Evolutionary conservation across 2,888 invertebrate genomes (phyloP), one percentile per base, ranked within the genome.

Genomic region (Limnephilus auricula): DNA sequence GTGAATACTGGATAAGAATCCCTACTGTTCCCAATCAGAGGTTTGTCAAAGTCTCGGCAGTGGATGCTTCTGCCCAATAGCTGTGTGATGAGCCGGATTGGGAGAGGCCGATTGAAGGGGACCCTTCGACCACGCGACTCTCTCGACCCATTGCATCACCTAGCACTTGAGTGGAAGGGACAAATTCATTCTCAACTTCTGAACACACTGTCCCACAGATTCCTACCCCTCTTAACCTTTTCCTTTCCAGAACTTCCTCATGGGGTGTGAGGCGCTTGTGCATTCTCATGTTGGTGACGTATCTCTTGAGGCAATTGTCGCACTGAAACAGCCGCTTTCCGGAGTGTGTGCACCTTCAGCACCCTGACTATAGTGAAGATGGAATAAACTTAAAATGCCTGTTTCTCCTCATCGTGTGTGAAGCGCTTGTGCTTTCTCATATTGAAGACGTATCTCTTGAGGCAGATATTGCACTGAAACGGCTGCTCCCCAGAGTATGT

Each of bases 401-500:
- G 93, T 79, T 90, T 91, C 18, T 93, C 91, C 3, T 92, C 91
- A 82, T 91, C 88, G 40, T 93, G 92, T 25, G 91, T 92, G 31
- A 92, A 78, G 78, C 86, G 45, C 65, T 89, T 87, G 79, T 92
- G 92, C 92, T 91, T 93, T 45, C 86, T 88, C 92, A 93, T 91
- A 80, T 91, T 93, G 9, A 92, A 93, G 10, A 90, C 90, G 89
- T 92, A 92, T 92, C 93, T 89, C 89, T 93, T 90, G 79, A 91
- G 92, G 92, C 90, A 93, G 87, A 92, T 79, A 90, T 65, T 92
- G 89, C 92, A 93, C 79, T 93, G 91, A 83, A 85, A 93, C 30
- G 92, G 92, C 37, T 92, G 45, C 92, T 93, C 92, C 9, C 92
- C 92, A 9, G 93, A 93, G 83, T 89, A 91, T 90, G 78, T 93